phyloP scores from a whole-genome alignment of 2,888 invertebrate genomes.

The Salticus scenicus region DNA sequence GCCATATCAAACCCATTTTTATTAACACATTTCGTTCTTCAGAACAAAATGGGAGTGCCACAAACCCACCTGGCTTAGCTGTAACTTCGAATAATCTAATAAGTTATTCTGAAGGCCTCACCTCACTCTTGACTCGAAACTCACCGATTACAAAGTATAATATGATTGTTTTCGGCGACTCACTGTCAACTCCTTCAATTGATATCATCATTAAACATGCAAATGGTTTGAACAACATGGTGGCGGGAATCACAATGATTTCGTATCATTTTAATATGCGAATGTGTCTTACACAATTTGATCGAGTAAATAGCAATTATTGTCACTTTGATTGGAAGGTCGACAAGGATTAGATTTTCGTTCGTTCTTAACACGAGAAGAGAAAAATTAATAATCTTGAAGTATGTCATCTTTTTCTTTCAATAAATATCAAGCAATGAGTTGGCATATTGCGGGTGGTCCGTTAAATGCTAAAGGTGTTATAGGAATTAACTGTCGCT shows the following conservation, averaged over 20 bases:
- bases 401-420: no score
- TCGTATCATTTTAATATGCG: not conserved
- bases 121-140: not conserved
- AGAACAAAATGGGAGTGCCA: not conserved
- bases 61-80: not conserved
- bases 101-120: conserved; percentile 1
- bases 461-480: no score
- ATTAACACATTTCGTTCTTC: not conserved
- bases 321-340: not conserved
- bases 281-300: not conserved
- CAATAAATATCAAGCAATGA: no score
- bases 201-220: conserved; percentile 8
- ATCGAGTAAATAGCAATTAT: not conserved
- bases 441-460: no score
- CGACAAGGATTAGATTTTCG: no score
- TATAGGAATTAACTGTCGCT: no score
- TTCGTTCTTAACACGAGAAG: no score
- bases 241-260: not conserved
- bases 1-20: not conserved
- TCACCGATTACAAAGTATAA: not conserved
- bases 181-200: not conserved
- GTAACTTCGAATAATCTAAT: not conserved
- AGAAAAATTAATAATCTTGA: no score
- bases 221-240: not conserved
- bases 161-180: not conserved